Base-by-base conservation (phyloP, 2,797 vertebrate genomes). In the Chelon auratus region DNA sequence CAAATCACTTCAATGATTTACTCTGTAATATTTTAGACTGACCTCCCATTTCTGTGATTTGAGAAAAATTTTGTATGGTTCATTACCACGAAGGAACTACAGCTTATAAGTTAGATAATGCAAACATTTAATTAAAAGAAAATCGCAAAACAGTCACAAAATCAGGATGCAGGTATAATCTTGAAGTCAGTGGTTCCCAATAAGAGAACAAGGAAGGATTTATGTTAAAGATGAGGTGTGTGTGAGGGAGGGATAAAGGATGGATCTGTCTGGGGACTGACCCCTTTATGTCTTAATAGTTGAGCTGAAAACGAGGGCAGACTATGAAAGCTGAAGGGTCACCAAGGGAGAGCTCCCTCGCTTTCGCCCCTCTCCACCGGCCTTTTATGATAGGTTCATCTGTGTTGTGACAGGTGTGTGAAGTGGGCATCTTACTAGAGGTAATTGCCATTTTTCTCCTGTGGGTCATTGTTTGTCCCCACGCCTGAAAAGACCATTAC, bases 321-420 rank as follows among this genome's bases (percentile, higher is more conserved):
- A 68, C 78, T 81, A 77, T 86, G 78, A 78, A 87, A 83, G 67
- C 81, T 90, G 78, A 82, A 86, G 86, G 89, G 89, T 90, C 89
- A 91, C 84, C 13, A n/a, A 39, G 87, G 88, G 89, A 78, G 77
- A 86, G 71, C 70, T 65, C 64, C 64, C 72, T 59, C 45, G 64
- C 75, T 81, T 89, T 75, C 85, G 69, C 80, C 75, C 72, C 82
- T 62, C 70, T 82, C 84, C 63, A 69, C 64, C 15, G 15, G 48
- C 69, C 73, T 89, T 90, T 84, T 84, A 72, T 85, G 82, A 86
- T 70, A 84, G 72, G 72, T 86, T 90, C 88, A 90, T 88, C 86
- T 88, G 80, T 87, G 81, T 82, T 89, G 89, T 89, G 92, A 92
- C 89, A 91, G 90, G 89, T 91, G 90, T 92, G 89, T 87, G 83